Percentiles rank a stretch among this genome's conserved stretches.
Conservation (phyloP, 2,888 invertebrate species). For the Aradus depressus region DNA sequence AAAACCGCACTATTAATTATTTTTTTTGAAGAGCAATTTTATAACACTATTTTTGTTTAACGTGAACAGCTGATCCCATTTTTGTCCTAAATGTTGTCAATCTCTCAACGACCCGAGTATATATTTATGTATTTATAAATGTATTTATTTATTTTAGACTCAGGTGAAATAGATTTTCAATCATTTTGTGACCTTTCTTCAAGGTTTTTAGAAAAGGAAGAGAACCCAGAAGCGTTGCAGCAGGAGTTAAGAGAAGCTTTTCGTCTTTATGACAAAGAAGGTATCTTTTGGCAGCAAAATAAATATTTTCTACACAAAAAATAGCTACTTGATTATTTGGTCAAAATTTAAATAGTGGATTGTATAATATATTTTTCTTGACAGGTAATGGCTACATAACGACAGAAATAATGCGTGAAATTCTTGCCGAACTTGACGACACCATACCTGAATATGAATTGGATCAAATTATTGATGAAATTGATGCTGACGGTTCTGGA, state of each 20-base stretch:
- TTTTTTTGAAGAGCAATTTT: too few relatives aligned
- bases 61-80: too few relatives aligned
- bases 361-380: background rate
- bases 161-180: conserved; percentile 46
- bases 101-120: too few relatives aligned
- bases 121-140: background rate
- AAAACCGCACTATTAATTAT: too few relatives aligned
- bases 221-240: conserved; percentile 46
- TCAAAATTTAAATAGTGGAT: background rate
- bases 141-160: conserved; percentile 36
- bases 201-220: conserved; percentile 43
- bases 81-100: too few relatives aligned
- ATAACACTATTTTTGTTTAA: too few relatives aligned
- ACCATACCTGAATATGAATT: conserved; percentile 44
- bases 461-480: conserved; percentile 47
- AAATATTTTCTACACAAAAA: background rate
- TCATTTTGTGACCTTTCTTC: conserved; percentile 45
- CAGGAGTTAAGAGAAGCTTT: conserved; percentile 50
- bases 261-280: conserved; percentile 49
- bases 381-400: conserved; percentile 41
- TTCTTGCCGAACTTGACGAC: conserved; percentile 45
- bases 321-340: background rate
- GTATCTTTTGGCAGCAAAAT: conserved; percentile 27
- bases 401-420: conserved; percentile 42
- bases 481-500: conserved; percentile 48